Conservation (phyloP, 1,140 invertebrate species). For the Conus ventricosus region DNA sequence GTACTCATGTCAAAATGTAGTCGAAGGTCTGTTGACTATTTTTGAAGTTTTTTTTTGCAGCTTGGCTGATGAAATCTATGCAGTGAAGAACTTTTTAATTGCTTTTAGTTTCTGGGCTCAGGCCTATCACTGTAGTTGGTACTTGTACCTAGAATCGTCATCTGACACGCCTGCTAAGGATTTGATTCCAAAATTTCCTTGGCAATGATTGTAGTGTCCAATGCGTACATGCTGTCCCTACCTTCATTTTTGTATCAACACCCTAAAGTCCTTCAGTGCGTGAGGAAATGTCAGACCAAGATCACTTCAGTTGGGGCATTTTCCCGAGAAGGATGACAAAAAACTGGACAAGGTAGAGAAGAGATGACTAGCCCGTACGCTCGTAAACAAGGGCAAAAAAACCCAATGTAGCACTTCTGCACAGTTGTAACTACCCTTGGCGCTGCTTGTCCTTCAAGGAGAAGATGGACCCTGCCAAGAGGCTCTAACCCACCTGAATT, state of each 20-base stretch:
- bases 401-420: constrained; percentile 43
- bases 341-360: constrained; percentile 57
- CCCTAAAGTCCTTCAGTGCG: constrained; percentile 45
- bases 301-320: neutral
- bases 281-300: constrained; percentile 45
- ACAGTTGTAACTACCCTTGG: neutral
- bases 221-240: constrained; percentile 46
- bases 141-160: neutral
- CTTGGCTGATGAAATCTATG: constrained; percentile 41
- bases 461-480: constrained; percentile 51
- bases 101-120: constrained; percentile 38
- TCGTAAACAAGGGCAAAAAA: constrained; percentile 54
- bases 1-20: constrained; percentile 43
- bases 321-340: constrained; percentile 33
- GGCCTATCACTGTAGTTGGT: neutral
- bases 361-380: constrained; percentile 53
- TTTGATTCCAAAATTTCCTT: constrained; percentile 60
- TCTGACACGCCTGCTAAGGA: constrained; percentile 31
- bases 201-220: constrained; percentile 54
- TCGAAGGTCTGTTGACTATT: neutral
- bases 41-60: constrained; percentile 29
- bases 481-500: constrained; percentile 42
- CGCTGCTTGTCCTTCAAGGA: constrained; percentile 34
- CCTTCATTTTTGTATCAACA: constrained; percentile 45
- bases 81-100: constrained; percentile 43